A percentile compares a stretch with the other conserved stretches of the same genome.
phyloP scores from a whole-genome alignment of 2,797 vertebrate genomes.

The Monodelphis domestica region DNA sequence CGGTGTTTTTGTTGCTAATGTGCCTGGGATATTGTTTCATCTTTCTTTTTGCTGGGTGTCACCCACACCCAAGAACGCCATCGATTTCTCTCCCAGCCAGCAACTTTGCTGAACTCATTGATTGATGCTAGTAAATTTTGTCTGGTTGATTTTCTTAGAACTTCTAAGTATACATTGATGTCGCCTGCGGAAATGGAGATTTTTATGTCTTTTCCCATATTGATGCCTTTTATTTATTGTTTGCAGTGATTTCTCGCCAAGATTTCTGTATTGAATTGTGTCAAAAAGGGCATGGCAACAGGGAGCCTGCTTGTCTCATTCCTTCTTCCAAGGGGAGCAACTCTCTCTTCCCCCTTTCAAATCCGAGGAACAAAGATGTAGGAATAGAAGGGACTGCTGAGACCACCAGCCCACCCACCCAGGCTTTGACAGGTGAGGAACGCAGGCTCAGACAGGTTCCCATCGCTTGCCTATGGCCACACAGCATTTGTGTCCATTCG shows the following conservation, averaged over 20 bases:
- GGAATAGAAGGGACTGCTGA: background rate
- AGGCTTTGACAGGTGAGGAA: background rate
- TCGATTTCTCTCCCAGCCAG: background rate
- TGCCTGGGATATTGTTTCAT: background rate
- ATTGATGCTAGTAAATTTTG: background rate
- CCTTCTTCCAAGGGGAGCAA: background rate
- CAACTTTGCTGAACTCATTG: background rate
- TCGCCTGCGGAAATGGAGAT: background rate
- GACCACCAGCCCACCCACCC: background rate
- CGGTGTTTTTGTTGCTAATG: background rate
- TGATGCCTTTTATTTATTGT: slow-evolving; percentile 6
- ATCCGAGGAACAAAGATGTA: background rate
- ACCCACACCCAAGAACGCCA: background rate
- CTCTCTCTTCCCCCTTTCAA: background rate
- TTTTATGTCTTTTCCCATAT: background rate
- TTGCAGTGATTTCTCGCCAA: background rate
- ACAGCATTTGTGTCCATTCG: background rate
- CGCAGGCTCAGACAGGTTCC: background rate
- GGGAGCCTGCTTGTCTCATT: background rate
- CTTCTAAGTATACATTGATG: background rate
- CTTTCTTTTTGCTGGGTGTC: background rate
- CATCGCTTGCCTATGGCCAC: background rate
- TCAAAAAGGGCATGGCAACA: background rate
- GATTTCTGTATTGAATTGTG: background rate
- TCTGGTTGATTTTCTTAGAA: background rate